phyloP scores from a whole-genome alignment of 2,113 vertebrate species.

The Mustelus asterias region DNA sequence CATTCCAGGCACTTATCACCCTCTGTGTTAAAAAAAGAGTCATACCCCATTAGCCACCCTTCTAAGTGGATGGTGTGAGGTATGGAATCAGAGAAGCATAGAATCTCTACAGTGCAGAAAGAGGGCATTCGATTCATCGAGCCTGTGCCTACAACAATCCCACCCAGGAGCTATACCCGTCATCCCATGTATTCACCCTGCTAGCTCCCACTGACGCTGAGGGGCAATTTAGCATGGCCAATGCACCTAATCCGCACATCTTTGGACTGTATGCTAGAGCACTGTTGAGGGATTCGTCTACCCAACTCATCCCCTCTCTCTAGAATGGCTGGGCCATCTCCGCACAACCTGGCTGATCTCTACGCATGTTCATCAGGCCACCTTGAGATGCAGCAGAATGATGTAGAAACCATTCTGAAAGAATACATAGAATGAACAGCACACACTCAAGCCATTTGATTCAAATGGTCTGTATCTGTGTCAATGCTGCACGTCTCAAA shows the following conservation, averaged over 20 bases:
- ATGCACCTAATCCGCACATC: too few relatives aligned
- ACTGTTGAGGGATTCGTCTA: background rate
- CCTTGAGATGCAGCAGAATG: background rate
- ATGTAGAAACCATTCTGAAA: background rate
- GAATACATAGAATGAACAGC: background rate
- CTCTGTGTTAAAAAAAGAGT: background rate
- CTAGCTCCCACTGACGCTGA: too few relatives aligned
- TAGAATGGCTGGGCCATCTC: too few relatives aligned
- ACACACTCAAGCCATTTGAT: background rate
- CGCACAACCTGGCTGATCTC: too few relatives aligned
- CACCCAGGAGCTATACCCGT: too few relatives aligned
- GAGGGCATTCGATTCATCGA: too few relatives aligned
- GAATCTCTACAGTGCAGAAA: too few relatives aligned
- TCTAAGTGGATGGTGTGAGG: background rate
- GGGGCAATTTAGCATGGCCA: too few relatives aligned
- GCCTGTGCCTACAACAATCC: too few relatives aligned
- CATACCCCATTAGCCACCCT: background rate
- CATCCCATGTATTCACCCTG: too few relatives aligned
- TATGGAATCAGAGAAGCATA: background rate
- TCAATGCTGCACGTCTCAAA: background rate
- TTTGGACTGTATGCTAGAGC: background rate
- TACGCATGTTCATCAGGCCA: background rate
- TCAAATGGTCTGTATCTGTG: background rate
- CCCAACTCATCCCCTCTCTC: background rate
- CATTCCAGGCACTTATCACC: too few relatives aligned